Evolutionary conservation across 2,113 vertebrate genomes (phyloP).

Genomic region (Charadrius vociferus): DNA sequence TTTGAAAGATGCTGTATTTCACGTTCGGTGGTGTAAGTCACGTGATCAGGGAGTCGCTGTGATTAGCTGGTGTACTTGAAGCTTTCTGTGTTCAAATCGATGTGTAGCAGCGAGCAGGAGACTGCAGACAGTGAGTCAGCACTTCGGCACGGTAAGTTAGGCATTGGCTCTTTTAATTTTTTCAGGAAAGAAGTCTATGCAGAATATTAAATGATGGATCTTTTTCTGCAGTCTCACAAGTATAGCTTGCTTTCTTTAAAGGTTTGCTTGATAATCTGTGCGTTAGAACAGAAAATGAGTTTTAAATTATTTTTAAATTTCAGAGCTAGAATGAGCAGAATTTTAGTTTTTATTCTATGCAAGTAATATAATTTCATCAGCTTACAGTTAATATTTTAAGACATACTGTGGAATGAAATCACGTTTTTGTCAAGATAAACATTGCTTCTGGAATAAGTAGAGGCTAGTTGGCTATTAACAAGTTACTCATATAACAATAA

Average conservation of each 20-base stretch:
- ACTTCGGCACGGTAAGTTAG: slow-evolving; percentile 55
- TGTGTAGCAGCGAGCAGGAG: neutral
- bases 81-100: slow-evolving; percentile 61
- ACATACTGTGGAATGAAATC: neutral
- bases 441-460: neutral
- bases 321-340: neutral
- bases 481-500: neutral
- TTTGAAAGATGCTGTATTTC: neutral
- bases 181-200: neutral
- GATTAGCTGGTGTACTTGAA: slow-evolving; percentile 46
- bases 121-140: slow-evolving; percentile 76
- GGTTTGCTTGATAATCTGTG: neutral
- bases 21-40: neutral
- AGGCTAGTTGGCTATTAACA: neutral
- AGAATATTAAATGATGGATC: neutral
- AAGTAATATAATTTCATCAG: neutral
- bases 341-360: neutral
- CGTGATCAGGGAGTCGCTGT: slow-evolving; percentile 46
- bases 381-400: neutral
- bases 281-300: neutral
- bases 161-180: neutral
- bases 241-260: neutral
- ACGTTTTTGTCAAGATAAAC: neutral
- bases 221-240: neutral
- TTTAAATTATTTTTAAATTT: neutral